phyloP scores from a whole-genome alignment of 2,113 vertebrate species.

The Misgurnus mizolepis region DNA sequence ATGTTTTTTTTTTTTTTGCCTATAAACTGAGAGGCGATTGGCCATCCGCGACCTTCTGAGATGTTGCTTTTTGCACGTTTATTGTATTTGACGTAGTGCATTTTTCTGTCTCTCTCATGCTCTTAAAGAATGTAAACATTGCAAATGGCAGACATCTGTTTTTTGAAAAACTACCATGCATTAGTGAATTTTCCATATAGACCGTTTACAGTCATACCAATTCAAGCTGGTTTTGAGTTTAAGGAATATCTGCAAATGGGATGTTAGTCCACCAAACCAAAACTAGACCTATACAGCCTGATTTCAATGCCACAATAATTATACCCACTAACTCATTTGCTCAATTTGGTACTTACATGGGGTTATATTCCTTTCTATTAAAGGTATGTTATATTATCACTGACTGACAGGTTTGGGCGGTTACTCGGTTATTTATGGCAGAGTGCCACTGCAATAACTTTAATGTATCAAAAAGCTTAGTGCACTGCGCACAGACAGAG shows the following conservation, averaged over 20 bases:
- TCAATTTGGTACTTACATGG: neutral
- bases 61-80: constrained; percentile 48
- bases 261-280: neutral
- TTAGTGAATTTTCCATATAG: constrained; percentile 3
- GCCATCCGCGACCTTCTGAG: constrained; percentile 13
- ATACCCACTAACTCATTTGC: neutral
- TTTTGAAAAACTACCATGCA: constrained; percentile 68
- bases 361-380: neutral
- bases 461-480: constrained; percentile 49
- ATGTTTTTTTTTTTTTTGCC: no score
- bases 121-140: constrained; percentile 88
- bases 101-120: constrained; percentile 59
- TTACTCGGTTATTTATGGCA: constrained; percentile 57
- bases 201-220: neutral
- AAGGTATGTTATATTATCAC: neutral
- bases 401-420: constrained; percentile 22
- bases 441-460: constrained; percentile 45
- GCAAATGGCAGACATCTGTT: constrained; percentile 85
- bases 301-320: neutral
- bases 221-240: neutral
- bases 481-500: constrained; percentile 37
- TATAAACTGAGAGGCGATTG: neutral
- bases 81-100: constrained; percentile 73
- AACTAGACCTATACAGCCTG: neutral
- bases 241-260: neutral